Conservation (phyloP, 2,888 invertebrate genomes). For the Netelia melanura region DNA sequence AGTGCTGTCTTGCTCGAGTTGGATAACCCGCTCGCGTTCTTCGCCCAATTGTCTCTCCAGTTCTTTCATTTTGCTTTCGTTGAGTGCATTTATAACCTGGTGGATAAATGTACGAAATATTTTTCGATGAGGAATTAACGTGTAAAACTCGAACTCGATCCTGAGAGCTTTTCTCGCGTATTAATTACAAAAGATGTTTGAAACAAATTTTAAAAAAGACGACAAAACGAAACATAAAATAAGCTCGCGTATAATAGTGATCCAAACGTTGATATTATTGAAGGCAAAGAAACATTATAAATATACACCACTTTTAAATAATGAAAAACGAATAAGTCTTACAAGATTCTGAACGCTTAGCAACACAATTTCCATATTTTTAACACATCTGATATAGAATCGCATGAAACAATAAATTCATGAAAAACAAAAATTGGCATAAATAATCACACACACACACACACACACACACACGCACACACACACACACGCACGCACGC, state of each 20-base stretch:
- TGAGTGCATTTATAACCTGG: constrained; percentile 85
- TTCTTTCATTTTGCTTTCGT: constrained; percentile 85
- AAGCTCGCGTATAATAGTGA: not conserved
- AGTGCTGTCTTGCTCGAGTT: constrained; percentile 86
- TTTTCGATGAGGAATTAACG: constrained; percentile 50
- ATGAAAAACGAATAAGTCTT: not conserved
- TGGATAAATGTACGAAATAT: constrained; percentile 62
- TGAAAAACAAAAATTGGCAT: constrained; percentile 8
- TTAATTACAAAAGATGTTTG: not conserved
- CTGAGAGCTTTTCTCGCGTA: not conserved
- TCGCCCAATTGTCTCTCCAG: constrained; percentile 85
- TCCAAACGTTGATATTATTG: constrained; percentile 40
- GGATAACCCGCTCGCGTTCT: constrained; percentile 85
- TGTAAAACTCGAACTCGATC: not conserved
- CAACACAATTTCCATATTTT: not conserved
- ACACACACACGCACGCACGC: no score
- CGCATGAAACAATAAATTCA: not conserved
- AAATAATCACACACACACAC: not conserved
- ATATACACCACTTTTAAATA: constrained; percentile 11
- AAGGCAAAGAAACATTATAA: constrained; percentile 7
- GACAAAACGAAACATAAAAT: not conserved
- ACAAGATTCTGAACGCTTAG: not conserved
- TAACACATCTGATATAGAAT: not conserved
- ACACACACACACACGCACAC: no score
- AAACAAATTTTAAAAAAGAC: not conserved